Conservation (phyloP, 2,797 vertebrate genomes). For the Pristis pectinata region DNA sequence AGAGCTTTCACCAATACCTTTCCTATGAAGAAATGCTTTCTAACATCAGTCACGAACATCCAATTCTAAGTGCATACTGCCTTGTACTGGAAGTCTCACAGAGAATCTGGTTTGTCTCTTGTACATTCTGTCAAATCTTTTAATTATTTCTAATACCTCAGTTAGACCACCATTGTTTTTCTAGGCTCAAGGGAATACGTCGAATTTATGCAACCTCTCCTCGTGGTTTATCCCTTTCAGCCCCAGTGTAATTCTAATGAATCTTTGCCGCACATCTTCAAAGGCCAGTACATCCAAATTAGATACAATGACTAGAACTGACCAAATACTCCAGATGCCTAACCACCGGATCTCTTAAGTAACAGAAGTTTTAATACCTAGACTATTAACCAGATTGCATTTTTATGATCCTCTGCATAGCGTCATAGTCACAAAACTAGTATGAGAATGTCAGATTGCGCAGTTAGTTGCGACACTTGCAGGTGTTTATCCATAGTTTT, state of each 20-base stretch:
- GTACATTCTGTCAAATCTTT: neutral
- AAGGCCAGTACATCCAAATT: neutral
- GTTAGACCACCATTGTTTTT: neutral
- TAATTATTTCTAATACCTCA: neutral
- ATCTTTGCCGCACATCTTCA: neutral
- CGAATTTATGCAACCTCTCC: neutral
- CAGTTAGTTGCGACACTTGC: neutral
- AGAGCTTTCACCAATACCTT: neutral
- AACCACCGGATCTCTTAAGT: neutral
- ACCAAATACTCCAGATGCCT: neutral
- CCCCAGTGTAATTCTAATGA: neutral
- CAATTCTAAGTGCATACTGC: neutral
- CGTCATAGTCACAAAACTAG: neutral
- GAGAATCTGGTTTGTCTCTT: neutral
- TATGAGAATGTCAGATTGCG: neutral
- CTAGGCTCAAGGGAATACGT: neutral
- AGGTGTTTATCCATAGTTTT: neutral
- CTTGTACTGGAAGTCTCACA: neutral
- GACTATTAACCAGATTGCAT: neutral
- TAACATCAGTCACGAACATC: neutral
- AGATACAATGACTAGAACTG: neutral
- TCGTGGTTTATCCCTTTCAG: neutral
- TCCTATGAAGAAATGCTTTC: neutral
- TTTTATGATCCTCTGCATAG: neutral
- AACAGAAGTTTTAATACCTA: neutral